These are phyloP conservation scores for Micropoecilia bifurca DNA, from an alignment of 2,797 vertebrate species.

Conservation along the genomic window DNA sequence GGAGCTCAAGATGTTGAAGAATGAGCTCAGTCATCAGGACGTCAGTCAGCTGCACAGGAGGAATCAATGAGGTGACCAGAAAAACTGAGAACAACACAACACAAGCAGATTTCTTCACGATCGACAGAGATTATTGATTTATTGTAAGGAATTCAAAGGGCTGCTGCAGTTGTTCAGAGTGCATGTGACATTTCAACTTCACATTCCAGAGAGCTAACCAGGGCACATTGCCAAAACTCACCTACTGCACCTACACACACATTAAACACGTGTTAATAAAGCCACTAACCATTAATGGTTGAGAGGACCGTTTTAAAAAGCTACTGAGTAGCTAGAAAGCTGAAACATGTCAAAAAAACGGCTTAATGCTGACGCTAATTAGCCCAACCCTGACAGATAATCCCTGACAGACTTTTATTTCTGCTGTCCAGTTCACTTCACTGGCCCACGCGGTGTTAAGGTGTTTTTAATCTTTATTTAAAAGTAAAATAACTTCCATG, in stretches of 20 bases:
- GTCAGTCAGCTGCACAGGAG: constrained; percentile 10
- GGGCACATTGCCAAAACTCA: constrained; percentile 1
- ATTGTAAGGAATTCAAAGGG: neutral
- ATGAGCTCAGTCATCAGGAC: constrained; percentile 25
- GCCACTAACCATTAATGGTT: no score
- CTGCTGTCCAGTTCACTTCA: neutral
- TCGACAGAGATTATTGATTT: neutral
- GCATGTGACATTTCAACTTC: constrained; percentile 29
- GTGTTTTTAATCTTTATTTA: neutral
- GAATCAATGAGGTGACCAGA: neutral
- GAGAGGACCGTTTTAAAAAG: neutral
- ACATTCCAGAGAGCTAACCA: constrained; percentile 10
- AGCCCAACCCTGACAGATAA: constrained; percentile 44
- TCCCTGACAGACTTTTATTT: constrained; percentile 26
- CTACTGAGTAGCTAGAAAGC: neutral
- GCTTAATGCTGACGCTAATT: constrained; percentile 59
- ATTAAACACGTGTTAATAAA: neutral
- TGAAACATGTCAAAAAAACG: constrained; percentile 24
- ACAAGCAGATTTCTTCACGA: neutral
- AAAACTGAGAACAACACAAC: neutral
- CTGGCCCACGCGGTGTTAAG: neutral
- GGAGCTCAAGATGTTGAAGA: constrained; percentile 23
- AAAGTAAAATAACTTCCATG: neutral
- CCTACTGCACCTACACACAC: neutral
- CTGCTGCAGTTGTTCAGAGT: constrained; percentile 16